A percentile compares a stretch with the other conserved stretches of the same genome.
Evolutionary conservation across 2,797 vertebrate species (phyloP).

Genomic region (Neostethus bicornis): DNA sequence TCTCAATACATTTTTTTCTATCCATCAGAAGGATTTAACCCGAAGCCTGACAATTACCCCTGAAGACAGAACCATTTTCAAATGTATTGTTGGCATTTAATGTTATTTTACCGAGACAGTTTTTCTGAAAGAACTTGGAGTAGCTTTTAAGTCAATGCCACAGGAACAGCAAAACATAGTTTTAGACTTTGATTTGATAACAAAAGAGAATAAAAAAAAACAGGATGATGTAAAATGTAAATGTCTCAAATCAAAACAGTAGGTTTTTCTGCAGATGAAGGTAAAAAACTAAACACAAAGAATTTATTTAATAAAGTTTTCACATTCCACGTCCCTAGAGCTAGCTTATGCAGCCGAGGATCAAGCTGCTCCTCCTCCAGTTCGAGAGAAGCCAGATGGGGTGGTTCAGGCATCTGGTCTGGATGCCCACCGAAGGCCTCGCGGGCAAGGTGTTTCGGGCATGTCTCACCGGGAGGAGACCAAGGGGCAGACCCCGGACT

Average conservation of each 20-base stretch:
- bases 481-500: too few species aligned
- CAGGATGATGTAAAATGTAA: background rate
- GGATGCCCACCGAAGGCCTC: too few species aligned
- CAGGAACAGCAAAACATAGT: background rate
- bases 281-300: too few species aligned
- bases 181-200: constrained; percentile 7
- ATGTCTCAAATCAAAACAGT: background rate
- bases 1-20: background rate
- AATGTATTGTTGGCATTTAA: background rate
- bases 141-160: background rate
- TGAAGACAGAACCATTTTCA: background rate
- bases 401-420: too few species aligned
- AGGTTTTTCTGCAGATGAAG: background rate
- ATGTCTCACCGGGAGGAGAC: too few species aligned
- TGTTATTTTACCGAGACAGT: background rate
- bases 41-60: background rate
- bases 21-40: background rate
- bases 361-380: too few species aligned
- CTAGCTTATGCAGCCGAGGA: too few species aligned
- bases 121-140: background rate
- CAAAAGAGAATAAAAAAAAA: background rate
- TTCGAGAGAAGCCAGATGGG: too few species aligned
- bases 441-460: too few species aligned
- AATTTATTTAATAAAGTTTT: too few species aligned
- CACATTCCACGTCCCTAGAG: too few species aligned